These are phyloP conservation scores for Caranx melampygus DNA, from an alignment of 2,113 vertebrate species.

Conservation along the genomic window DNA sequence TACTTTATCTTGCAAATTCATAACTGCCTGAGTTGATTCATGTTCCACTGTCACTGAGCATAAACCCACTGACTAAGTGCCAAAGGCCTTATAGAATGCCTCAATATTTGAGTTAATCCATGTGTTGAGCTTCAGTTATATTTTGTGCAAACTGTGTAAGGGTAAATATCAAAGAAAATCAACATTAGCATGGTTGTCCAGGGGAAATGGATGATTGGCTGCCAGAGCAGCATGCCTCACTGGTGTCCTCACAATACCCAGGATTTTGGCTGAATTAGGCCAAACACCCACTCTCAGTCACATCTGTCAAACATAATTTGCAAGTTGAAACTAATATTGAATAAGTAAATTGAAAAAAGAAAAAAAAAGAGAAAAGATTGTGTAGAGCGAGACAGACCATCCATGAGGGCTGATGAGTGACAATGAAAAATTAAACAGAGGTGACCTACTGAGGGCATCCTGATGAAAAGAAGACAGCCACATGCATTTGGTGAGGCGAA, in stretches of 20 bases:
- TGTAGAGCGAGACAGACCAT: too few relatives aligned
- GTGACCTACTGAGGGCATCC: too few relatives aligned
- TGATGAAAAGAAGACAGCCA: too few relatives aligned
- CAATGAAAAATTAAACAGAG: too few relatives aligned
- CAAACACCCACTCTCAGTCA: neutral
- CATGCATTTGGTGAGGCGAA: too few relatives aligned
- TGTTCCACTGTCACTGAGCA: neutral
- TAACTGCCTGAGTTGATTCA: neutral
- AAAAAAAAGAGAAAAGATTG: too few relatives aligned
- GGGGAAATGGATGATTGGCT: neutral
- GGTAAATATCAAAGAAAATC: neutral
- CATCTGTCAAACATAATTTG: neutral
- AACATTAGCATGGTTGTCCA: neutral
- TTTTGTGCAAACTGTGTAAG: neutral
- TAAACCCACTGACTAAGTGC: neutral
- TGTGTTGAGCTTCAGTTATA: too few relatives aligned
- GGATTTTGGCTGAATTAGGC: neutral
- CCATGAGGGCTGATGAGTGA: too few relatives aligned
- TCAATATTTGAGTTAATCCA: neutral
- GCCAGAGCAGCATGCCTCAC: neutral
- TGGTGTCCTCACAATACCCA: too few relatives aligned
- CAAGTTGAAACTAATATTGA: neutral
- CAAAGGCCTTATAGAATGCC: neutral
- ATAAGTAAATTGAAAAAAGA: too few relatives aligned
- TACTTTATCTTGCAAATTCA: neutral